phyloP scores from a whole-genome alignment of 2,888 invertebrate species.

The Amphipoea oculea region DNA sequence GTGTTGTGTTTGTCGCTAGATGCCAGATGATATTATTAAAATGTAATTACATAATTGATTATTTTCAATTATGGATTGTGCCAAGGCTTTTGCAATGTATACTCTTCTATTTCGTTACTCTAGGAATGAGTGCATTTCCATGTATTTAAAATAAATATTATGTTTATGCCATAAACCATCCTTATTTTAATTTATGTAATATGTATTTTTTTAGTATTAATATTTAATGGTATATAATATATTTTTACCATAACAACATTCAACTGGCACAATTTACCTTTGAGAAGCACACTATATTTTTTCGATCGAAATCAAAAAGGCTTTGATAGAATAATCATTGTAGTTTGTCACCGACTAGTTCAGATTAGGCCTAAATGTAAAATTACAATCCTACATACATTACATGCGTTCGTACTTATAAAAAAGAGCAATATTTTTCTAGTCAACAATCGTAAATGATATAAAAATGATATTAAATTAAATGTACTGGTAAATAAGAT shows the following conservation, averaged over 20 bases:
- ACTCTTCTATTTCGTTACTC: conserved; percentile 7
- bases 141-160: conserved; percentile 5
- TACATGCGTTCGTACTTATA: conserved; percentile 63
- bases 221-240: not conserved
- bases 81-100: conserved; percentile 27
- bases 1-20: conserved; percentile 32
- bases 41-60: conserved; percentile 29
- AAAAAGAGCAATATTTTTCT: conserved; percentile 68
- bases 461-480: conserved; percentile 42
- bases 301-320: not conserved
- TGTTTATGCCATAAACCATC: not conserved
- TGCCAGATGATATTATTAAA: conserved; percentile 29
- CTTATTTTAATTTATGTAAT: conserved; percentile 10
- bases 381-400: conserved; percentile 13
- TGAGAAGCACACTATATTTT: conserved; percentile 7
- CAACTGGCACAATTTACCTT: conserved; percentile 7
- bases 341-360: not conserved
- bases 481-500: conserved; percentile 42
- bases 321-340: not conserved
- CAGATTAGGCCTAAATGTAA: conserved; percentile 49
- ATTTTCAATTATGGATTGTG: conserved; percentile 44
- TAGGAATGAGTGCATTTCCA: conserved; percentile 26
- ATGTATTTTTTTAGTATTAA: not conserved
- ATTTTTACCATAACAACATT: conserved; percentile 9
- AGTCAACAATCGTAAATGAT: conserved; percentile 60